These are phyloP conservation scores for Pantala flavescens DNA, from an alignment of 1,140 invertebrate genomes.

Conservation along the genomic window DNA sequence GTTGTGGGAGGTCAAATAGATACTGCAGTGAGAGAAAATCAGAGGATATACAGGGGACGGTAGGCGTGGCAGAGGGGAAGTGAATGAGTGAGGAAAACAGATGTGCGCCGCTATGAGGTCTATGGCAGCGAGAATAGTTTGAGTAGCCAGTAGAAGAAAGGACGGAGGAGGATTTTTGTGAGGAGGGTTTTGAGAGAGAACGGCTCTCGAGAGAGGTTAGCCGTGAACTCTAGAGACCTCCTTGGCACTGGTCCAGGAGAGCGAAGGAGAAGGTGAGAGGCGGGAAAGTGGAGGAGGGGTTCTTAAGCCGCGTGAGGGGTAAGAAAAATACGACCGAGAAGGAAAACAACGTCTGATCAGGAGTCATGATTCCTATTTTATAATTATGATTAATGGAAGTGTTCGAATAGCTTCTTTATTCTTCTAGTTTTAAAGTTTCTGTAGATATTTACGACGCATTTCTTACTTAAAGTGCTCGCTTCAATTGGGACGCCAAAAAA, in stretches of 20 bases:
- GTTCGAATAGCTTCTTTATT: too few species aligned
- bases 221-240: slow-evolving; percentile 7
- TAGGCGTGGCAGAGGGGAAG: not conserved
- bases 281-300: not conserved
- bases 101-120: not conserved
- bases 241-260: not conserved
- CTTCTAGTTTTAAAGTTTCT: too few species aligned
- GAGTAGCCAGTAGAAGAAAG: not conserved
- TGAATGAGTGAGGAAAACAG: not conserved
- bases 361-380: too few species aligned
- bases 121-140: not conserved
- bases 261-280: not conserved
- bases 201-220: slow-evolving; percentile 6
- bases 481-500: too few species aligned
- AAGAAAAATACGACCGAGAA: too few species aligned
- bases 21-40: not conserved
- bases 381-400: too few species aligned
- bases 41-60: not conserved
- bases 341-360: too few species aligned
- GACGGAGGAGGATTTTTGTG: not conserved
- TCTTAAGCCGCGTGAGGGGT: too few species aligned
- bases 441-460: too few species aligned
- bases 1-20: too few species aligned
- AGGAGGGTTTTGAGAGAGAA: not conserved
- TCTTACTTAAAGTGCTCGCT: too few species aligned